These are phyloP conservation scores for Forbesichthys agassizii DNA, from an alignment of 2,113 vertebrate species.

Conservation along the genomic window DNA sequence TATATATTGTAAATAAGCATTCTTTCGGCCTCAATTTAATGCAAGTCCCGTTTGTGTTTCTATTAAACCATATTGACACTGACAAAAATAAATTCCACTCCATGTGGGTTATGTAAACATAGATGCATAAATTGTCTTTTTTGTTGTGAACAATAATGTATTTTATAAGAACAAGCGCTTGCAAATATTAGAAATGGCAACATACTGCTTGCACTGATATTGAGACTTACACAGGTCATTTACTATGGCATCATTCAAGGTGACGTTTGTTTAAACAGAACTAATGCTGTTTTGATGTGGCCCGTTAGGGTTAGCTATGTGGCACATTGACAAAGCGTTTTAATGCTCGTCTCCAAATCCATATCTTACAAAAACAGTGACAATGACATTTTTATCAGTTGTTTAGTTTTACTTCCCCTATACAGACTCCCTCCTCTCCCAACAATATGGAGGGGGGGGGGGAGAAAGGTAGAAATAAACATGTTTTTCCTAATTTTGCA, in stretches of 20 bases:
- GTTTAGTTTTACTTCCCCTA: constrained; percentile 40
- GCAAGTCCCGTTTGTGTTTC: background rate
- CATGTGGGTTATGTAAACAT: constrained; percentile 16
- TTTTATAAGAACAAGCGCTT: constrained; percentile 65
- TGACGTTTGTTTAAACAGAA: constrained; percentile 34
- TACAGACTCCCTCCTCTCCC: constrained; percentile 52
- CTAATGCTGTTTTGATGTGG: constrained; percentile 36
- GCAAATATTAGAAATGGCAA: constrained; percentile 71
- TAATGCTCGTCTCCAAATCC: constrained; percentile 77
- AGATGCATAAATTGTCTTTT: constrained; percentile 37
- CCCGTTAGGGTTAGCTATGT: constrained; percentile 54
- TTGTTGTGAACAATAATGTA: constrained; percentile 58
- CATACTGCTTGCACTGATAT: constrained; percentile 56
- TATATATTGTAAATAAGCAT: background rate
- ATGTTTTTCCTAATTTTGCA: constrained; percentile 40
- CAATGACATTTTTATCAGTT: constrained; percentile 38
- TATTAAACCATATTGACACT: background rate
- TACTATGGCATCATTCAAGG: constrained; percentile 51
- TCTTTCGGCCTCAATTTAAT: background rate
- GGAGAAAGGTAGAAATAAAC: constrained; percentile 1
- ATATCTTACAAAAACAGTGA: constrained; percentile 64
- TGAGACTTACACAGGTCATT: constrained; percentile 35
- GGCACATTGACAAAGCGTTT: constrained; percentile 66
- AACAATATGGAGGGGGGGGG: constrained; percentile 39
- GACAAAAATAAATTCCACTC: background rate